Percentiles rank a stretch among this genome's conserved stretches.
phyloP scores from a whole-genome alignment of 2,113 vertebrate genomes.

The Xiphias gladius region DNA sequence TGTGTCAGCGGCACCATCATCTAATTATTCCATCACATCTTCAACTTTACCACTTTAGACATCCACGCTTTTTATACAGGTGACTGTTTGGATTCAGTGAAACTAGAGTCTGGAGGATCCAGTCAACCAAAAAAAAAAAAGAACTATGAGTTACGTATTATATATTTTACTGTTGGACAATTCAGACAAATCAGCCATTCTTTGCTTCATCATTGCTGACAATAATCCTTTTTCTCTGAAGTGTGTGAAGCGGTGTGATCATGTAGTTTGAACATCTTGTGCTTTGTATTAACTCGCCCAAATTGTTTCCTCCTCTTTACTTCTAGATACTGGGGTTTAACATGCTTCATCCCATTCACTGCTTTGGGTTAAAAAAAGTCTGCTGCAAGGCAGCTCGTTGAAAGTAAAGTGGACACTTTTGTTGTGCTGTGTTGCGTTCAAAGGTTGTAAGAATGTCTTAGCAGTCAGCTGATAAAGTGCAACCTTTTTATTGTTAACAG shows the following conservation, averaged over 20 bases:
- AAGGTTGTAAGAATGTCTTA: neutral
- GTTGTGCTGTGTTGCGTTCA: conserved; percentile 19
- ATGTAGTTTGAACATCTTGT: neutral
- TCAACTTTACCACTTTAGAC: conserved; percentile 37
- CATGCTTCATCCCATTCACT: conserved; percentile 2
- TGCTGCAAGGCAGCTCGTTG: neutral
- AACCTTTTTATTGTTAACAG: neutral
- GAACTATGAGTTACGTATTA: neutral
- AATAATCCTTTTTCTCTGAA: neutral
- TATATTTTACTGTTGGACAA: neutral
- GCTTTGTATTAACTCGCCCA: neutral
- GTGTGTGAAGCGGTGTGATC: neutral
- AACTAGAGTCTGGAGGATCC: neutral
- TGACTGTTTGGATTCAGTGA: conserved; percentile 8
- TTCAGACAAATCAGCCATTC: neutral
- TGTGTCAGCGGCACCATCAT: conserved; percentile 67
- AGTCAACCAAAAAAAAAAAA: neutral
- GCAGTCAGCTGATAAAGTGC: conserved; percentile 6
- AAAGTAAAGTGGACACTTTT: conserved; percentile 1
- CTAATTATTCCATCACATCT: conserved; percentile 71
- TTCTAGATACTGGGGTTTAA: conserved; percentile 3
- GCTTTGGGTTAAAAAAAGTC: neutral
- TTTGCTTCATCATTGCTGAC: neutral
- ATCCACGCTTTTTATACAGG: neutral
- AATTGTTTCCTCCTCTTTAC: neutral